Evolutionary conservation across 2,888 invertebrate species (phyloP), one percentile per base, ranked within the genome.

Genomic region (Camptogramma bilineatum): DNA sequence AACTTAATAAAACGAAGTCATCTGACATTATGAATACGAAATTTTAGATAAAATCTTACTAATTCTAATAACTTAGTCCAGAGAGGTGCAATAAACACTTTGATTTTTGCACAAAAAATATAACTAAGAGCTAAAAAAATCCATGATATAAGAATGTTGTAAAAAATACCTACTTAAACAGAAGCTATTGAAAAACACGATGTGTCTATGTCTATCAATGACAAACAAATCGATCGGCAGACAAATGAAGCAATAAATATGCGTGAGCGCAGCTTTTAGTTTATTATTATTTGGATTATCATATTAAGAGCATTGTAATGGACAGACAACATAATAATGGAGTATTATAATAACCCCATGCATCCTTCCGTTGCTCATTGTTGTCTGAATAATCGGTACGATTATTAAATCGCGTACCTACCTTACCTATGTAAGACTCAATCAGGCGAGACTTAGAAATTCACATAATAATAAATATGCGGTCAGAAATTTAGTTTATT

Each of bases 241-340:
- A 61, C 65, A 64, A 87, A 88, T 86, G 73, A 83, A 78, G 79
- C 73, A 68, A 73, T 88, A 82, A 73, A 75, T 84, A 88, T 87
- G 86, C 87, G 80, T 68, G 19, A 68, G 73, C 80, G 81, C 78
- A 76, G 70, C 74, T 73, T 80, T 75, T 76, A 74, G 79, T 76
- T 76, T 73, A 73, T 73, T 74, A 78, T 74, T 71, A 74, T 69
- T 68, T 73, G 58, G 69, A 72, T 79, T 79, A 79, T 76, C 76
- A 78, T 78, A 75, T 70, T 72, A 74, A 73, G 72, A 56, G 24
- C 50, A 51, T 51, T 28, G 44, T 57, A 47, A 61, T 50, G 21
- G 24, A 34, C 52, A 46, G 39, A 62, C 46, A 56, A 56, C 19
- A 52, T 57, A 66, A 64, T 61, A 48, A 64, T 58, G 21, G 46